A percentile compares a stretch with the other conserved stretches of the same genome.
Conservation (phyloP, 2,113 vertebrate species). For the Cyanocitta stelleri region DNA sequence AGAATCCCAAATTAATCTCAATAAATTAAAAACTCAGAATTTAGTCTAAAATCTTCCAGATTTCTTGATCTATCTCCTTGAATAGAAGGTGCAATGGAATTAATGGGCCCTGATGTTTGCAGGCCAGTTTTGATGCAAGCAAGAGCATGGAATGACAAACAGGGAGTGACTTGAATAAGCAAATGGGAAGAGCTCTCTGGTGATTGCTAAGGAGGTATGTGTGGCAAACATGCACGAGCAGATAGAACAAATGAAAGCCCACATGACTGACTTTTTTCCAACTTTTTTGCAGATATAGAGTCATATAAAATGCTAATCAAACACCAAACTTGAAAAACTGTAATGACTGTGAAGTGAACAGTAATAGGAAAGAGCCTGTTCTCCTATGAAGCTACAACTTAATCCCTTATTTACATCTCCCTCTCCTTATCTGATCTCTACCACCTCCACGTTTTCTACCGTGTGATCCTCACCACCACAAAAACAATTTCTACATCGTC, state of each 20-base stretch:
- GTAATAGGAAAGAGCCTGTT: not conserved
- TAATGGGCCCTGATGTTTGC: not conserved
- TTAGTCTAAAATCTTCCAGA: not conserved
- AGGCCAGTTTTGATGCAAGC: not conserved
- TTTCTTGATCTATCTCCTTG: not conserved
- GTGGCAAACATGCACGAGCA: not conserved
- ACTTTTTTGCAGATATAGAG: not conserved
- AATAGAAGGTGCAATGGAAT: not conserved
- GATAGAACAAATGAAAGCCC: not conserved
- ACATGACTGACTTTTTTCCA: not conserved
- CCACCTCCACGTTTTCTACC: not conserved
- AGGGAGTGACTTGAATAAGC: not conserved
- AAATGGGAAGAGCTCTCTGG: not conserved
- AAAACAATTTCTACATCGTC: not conserved
- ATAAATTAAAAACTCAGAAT: not conserved
- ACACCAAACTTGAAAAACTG: not conserved
- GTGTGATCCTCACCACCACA: not conserved
- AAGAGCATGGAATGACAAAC: not conserved
- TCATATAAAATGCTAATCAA: not conserved
- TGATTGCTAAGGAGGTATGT: not conserved
- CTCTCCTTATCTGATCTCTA: not conserved
- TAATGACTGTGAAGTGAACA: not conserved
- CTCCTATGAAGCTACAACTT: not conserved
- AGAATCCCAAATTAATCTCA: not conserved
- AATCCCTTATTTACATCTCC: not conserved